Evolutionary conservation across 2,888 invertebrate genomes (phyloP).

Genomic region (Melanostoma mellinum): DNA sequence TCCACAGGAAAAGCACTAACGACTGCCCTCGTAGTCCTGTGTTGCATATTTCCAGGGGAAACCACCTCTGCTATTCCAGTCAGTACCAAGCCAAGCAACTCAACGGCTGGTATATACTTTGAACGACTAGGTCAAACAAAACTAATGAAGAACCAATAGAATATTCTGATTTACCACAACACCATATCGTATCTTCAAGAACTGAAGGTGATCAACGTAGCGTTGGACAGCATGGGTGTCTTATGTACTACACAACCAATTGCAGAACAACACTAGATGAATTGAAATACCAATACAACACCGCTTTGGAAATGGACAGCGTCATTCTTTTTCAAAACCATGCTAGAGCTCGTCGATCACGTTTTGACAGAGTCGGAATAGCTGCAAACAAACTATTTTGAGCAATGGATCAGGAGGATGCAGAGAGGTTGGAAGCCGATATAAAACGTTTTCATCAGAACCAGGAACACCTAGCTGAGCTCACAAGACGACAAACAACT

Average conservation of each 20-base stretch:
- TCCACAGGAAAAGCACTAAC: not conserved
- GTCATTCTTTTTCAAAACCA: not conserved
- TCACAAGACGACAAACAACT: not conserved
- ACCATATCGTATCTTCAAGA: too few species aligned
- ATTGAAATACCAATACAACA: too few species aligned
- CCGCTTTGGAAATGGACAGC: not conserved
- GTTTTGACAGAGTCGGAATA: not conserved
- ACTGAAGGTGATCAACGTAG: too few species aligned
- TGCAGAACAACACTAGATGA: constrained; percentile 1
- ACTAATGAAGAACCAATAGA: not conserved
- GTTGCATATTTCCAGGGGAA: not conserved
- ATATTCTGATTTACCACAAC: not conserved
- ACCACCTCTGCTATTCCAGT: not conserved
- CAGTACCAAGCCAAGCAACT: not conserved
- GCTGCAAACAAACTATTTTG: not conserved
- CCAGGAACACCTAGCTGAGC: constrained; percentile 1
- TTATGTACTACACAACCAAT: not conserved
- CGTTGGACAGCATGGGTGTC: not conserved
- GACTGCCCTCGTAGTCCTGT: not conserved
- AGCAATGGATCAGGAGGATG: not conserved
- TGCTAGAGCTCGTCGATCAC: constrained; percentile 2
- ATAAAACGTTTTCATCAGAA: not conserved
- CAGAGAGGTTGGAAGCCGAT: not conserved
- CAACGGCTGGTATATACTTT: constrained; percentile 3
- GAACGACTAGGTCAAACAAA: constrained; percentile 1